Base-by-base conservation (phyloP, 2,888 invertebrate genomes). In the Spodoptera exigua region DNA sequence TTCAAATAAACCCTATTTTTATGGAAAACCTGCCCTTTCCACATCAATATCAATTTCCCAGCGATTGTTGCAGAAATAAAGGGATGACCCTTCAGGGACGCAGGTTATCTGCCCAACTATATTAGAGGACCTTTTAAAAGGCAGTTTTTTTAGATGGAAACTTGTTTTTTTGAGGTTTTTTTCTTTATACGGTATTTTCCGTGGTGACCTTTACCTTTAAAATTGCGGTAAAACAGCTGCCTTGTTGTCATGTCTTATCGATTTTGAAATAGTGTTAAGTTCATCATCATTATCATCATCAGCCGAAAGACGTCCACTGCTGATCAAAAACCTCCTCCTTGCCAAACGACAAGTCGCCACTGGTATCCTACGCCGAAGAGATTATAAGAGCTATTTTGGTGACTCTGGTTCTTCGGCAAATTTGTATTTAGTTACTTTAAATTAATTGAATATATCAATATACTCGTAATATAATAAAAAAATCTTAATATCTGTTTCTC, bases 1-100 rank as follows among this genome's bases (percentile, higher is more conserved):
- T 94, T 94, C 92, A 94, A 94, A 94, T 94, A 93, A 93, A 93
- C 93, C 93, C 93, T 93, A 93, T 93, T 94, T 94, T 94, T 93
- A 94, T 94, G 93, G 93, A 94, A 93, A 93, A 91, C 88, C 86
- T 91, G 92, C 92, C 93, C 92, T 92, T 90, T 93, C 89, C 91
- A 90, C 93, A 94, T 94, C 93, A 94, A 94, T 94, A 94, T 94
- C 94, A 94, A 94, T 94, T 94, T 94, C 92, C 89, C 80, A 87
- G 92, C 91, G 92, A 94, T 94, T 93, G 93, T 93, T 91, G 91
- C 89, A 91, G 92, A 93, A 93, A 93, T 92, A 93, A 93, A 93
- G 91, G 92, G 93, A 92, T 93, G 93, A 93, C 94, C 93, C 94
- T 93, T 94, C 81, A 78, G 93, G 91, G 92, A 90, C 87, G 84